Evolutionary conservation across 2,888 invertebrate genomes (phyloP).

Genomic region (Dione juno): DNA sequence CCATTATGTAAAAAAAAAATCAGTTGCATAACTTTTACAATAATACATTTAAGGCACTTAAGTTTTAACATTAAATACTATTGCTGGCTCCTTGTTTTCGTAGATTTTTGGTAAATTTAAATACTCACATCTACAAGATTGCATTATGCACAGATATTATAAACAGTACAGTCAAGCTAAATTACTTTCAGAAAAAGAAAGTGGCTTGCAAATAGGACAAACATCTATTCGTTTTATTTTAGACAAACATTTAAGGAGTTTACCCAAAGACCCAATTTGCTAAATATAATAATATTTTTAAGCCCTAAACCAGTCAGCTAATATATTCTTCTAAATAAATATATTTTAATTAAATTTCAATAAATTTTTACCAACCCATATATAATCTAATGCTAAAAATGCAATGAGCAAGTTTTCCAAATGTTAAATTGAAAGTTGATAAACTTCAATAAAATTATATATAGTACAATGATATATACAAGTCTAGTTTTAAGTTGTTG

Average conservation of each 20-base stretch:
- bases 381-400: background rate
- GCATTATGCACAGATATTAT: background rate
- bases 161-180: background rate
- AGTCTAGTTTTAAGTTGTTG: background rate
- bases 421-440: background rate
- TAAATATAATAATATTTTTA: background rate
- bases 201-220: background rate
- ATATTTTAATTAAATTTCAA: background rate
- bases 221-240: background rate
- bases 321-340: background rate
- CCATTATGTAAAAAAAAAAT: background rate
- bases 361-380: background rate
- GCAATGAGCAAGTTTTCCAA: background rate
- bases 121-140: background rate
- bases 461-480: background rate
- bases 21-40: background rate
- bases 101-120: background rate
- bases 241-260: background rate
- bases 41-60: constrained; percentile 14
- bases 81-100: constrained; percentile 4
- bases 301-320: constrained; percentile 12
- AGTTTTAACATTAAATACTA: constrained; percentile 2
- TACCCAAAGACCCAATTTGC: background rate
- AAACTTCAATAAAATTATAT: background rate
- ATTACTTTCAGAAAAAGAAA: background rate